Base-by-base conservation (phyloP, 2,797 vertebrate species). In the Premnoplex brunnescens region DNA sequence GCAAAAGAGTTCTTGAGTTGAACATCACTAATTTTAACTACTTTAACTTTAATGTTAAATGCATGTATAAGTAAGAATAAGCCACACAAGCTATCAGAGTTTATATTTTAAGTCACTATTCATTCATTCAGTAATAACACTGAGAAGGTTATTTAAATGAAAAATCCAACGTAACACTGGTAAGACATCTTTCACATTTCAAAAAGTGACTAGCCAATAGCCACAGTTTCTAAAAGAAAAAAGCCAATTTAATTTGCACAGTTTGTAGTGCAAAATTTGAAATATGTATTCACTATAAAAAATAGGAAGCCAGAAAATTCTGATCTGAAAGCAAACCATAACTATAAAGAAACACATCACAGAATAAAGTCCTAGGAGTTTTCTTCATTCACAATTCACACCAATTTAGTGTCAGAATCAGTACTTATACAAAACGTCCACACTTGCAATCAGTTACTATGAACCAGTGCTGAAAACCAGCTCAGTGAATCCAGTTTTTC, bases 391-490 rank as follows among this genome's bases (percentile, higher is more conserved):
- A 79, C 67, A 78, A 76, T 3, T 73, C 81, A 74, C 37, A 88
- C 22, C 30, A 62, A 66, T 80, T 60, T 81, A 83, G 30, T 66
- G 62, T 88, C 93, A 95, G 59, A 80, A 85, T 37, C 27, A n/a
- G 39, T 78, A 79, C 73, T 95, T 88, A 91, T 10, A 66, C 36
- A 89, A 64, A 60, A 89, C 12, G 3, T 23, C 81, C 36, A 89
- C 39, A 87, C 39, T 85, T 85, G 27, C 46, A 85, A 91, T 87
- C 68, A 89, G 78, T 68, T 87, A 85, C 39, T 60, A 44, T 55
- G 52, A 89, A 93, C 43, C 37, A 83, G 30, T 26, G 67, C 79
- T 94, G 73, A 87, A 88, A 93, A 88, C 12, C 80, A 93, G 73
- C 9, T 72, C 32, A 34, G 26, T 17, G 21, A 92, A 81, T 68